Evolutionary conservation across 2,113 vertebrate species (phyloP).

Genomic region (Oncorhynchus keta): DNA sequence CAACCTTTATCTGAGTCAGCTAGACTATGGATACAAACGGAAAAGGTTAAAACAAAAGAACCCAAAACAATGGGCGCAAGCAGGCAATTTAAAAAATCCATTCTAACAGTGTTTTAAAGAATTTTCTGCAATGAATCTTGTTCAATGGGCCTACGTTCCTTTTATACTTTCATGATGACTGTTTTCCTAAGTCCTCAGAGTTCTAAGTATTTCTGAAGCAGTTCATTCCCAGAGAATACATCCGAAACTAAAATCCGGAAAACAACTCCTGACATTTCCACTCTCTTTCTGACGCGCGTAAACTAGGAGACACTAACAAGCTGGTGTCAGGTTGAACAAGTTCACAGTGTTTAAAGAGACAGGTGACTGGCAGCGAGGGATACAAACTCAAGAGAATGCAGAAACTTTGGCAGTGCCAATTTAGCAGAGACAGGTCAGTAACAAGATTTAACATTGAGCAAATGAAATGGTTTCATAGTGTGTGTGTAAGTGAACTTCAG

Average conservation of each 20-base stretch:
- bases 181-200: no score
- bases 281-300: neutral
- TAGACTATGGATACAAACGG: neutral
- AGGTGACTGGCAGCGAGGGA: neutral
- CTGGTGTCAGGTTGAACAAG: neutral
- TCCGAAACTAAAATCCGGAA: neutral
- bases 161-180: slow-evolving; percentile 1
- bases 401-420: neutral
- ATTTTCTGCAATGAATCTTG: neutral
- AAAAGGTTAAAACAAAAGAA: neutral
- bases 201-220: neutral
- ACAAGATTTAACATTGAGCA: neutral
- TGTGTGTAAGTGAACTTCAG: slow-evolving; percentile 45
- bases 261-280: neutral
- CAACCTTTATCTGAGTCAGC: neutral
- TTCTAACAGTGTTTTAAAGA: neutral
- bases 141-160: neutral
- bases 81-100: neutral
- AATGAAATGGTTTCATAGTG: slow-evolving; percentile 5
- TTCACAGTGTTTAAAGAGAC: neutral
- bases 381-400: neutral
- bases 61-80: neutral
- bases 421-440: neutral
- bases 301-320: neutral
- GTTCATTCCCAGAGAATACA: neutral